Conservation (phyloP, 2,797 vertebrate species). For the Pantherophis alleghaniensis region DNA sequence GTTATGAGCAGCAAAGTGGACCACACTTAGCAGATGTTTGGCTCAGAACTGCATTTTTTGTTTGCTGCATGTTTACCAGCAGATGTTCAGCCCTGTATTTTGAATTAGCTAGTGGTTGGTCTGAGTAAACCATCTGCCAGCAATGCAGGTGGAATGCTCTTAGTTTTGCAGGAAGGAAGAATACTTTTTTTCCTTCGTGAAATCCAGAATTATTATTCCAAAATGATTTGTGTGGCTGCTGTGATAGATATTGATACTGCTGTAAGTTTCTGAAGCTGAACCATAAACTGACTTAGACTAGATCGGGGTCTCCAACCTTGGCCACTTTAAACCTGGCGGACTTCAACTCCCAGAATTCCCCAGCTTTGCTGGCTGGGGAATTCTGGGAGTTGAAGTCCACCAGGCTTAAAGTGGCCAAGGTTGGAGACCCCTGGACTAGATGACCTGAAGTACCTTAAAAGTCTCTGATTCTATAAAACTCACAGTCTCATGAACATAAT, state of each 20-base stretch:
- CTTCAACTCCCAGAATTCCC: too few species aligned
- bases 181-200: conserved; percentile 58
- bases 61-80: conserved; percentile 87
- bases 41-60: conserved; percentile 81
- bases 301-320: too few species aligned
- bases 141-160: conserved; percentile 78
- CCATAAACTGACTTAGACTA: conserved; percentile 32
- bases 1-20: conserved; percentile 84
- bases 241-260: conserved; percentile 33
- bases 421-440: neutral
- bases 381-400: too few species aligned
- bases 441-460: neutral
- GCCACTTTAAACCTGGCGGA: too few species aligned
- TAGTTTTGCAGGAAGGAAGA: neutral
- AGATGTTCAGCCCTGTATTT: conserved; percentile 84
- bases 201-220: conserved; percentile 59
- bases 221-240: conserved; percentile 64
- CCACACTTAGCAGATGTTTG: conserved; percentile 83
- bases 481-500: conserved; percentile 36
- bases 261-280: conserved; percentile 42
- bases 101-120: conserved; percentile 74
- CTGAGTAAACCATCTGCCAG: conserved; percentile 78
- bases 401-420: too few species aligned
- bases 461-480: neutral
- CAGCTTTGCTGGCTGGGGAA: too few species aligned